phyloP scores from a whole-genome alignment of 1,140 invertebrate genomes.

The Heliothis virescens region DNA sequence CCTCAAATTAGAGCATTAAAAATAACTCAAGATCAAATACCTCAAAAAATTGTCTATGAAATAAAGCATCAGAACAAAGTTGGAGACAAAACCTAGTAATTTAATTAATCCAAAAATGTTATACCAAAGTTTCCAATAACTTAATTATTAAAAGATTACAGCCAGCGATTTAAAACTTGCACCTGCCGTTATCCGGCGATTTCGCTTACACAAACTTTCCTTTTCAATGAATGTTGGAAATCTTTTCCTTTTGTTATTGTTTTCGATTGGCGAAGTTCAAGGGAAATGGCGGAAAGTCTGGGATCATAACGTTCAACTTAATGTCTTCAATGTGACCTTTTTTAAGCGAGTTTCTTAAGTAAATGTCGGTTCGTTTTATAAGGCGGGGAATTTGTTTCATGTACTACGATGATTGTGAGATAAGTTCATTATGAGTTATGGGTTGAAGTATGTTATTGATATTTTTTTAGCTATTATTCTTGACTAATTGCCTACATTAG shows the following conservation, averaged over 20 bases:
- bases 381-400: conserved; percentile 3
- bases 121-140: not conserved
- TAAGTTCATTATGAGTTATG: not conserved
- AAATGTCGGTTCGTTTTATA: conserved; percentile 20
- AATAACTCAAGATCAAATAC: too few species aligned
- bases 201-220: conserved; percentile 69
- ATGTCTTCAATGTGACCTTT: conserved; percentile 32
- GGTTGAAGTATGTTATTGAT: not conserved
- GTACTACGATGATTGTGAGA: not conserved
- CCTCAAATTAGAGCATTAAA: too few species aligned
- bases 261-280: conserved; percentile 80
- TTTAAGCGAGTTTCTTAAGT: conserved; percentile 14
- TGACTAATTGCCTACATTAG: too few species aligned
- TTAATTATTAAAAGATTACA: conserved; percentile 11
- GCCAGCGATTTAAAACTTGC: conserved; percentile 31
- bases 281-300: conserved; percentile 44
- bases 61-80: too few species aligned
- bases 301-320: conserved; percentile 50
- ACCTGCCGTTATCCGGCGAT: conserved; percentile 49
- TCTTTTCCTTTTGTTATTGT: conserved; percentile 82
- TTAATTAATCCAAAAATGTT: not conserved
- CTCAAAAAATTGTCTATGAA: too few species aligned
- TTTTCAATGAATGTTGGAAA: conserved; percentile 81
- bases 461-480: not conserved
- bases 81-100: too few species aligned